A percentile compares a stretch with the other conserved stretches of the same genome.
Conservation (phyloP, 2,113 vertebrate species). For the Microtus richardsoni region DNA sequence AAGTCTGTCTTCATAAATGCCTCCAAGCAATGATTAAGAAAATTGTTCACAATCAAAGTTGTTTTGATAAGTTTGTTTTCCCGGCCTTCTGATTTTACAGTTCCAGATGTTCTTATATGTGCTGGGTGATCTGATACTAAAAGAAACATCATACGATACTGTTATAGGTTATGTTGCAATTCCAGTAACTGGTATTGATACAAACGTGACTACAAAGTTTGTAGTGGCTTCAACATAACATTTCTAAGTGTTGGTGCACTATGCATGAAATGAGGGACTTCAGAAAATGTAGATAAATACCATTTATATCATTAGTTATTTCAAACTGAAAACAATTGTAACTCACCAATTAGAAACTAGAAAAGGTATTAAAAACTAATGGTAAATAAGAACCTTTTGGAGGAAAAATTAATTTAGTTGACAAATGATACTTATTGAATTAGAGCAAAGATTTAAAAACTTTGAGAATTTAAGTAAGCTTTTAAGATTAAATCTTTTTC, state of each 20-base stretch:
- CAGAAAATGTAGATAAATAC: background rate
- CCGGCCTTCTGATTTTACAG: background rate
- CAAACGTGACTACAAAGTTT: background rate
- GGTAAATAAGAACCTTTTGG: background rate
- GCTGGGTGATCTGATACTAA: background rate
- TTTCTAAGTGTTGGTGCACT: background rate
- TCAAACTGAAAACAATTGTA: background rate
- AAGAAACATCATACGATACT: background rate
- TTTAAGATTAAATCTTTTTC: background rate
- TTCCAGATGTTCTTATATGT: background rate
- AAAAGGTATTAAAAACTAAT: background rate
- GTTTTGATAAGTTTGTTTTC: background rate
- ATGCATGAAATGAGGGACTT: background rate
- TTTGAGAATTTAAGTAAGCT: background rate
- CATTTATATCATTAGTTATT: background rate
- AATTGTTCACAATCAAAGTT: background rate
- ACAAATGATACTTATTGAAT: background rate
- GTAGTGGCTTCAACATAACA: background rate
- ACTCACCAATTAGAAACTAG: background rate
- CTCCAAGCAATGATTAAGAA: background rate
- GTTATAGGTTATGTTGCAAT: background rate
- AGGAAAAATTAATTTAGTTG: background rate
- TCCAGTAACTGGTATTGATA: background rate
- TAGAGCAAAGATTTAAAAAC: constrained; percentile 10
- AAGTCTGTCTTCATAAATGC: background rate